Percentiles rank a stretch among this genome's conserved stretches.
phyloP scores from a whole-genome alignment of 1,140 invertebrate species.

The Drosophila gunungcola region DNA sequence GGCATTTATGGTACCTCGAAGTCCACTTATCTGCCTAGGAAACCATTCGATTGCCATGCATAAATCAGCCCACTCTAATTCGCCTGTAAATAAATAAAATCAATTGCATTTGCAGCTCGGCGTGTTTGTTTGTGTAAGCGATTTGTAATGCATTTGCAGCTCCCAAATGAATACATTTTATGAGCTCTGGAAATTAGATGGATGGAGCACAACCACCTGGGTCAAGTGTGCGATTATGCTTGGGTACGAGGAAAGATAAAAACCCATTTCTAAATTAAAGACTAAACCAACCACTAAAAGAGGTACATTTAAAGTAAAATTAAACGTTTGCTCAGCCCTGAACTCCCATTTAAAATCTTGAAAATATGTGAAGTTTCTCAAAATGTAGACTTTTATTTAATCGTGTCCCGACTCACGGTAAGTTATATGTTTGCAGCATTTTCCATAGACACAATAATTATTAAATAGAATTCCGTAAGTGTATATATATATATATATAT shows the following conservation, averaged over 20 bases:
- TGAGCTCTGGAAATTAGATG: slow-evolving; percentile 4
- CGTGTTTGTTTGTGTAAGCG: neutral
- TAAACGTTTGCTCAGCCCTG: too few relatives aligned
- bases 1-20: slow-evolving; percentile 53
- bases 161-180: slow-evolving; percentile 47
- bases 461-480: slow-evolving; percentile 51
- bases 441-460: slow-evolving; percentile 72
- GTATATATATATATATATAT: slow-evolving; percentile 40
- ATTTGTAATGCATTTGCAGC: slow-evolving; percentile 42
- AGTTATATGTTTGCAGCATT: slow-evolving; percentile 56
- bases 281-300: neutral
- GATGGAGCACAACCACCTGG: neutral
- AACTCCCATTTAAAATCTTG: neutral
- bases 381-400: slow-evolving; percentile 80
- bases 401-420: slow-evolving; percentile 62
- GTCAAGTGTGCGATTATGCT: neutral
- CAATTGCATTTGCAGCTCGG: slow-evolving; percentile 26
- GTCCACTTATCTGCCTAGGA: slow-evolving; percentile 46
- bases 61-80: slow-evolving; percentile 47
- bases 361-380: slow-evolving; percentile 57
- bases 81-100: slow-evolving; percentile 34
- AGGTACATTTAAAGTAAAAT: too few relatives aligned
- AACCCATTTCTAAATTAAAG: neutral
- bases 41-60: slow-evolving; percentile 21
- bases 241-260: neutral